Conservation (phyloP, 1,140 invertebrate species). For the Aleiodes sp. region DNA sequence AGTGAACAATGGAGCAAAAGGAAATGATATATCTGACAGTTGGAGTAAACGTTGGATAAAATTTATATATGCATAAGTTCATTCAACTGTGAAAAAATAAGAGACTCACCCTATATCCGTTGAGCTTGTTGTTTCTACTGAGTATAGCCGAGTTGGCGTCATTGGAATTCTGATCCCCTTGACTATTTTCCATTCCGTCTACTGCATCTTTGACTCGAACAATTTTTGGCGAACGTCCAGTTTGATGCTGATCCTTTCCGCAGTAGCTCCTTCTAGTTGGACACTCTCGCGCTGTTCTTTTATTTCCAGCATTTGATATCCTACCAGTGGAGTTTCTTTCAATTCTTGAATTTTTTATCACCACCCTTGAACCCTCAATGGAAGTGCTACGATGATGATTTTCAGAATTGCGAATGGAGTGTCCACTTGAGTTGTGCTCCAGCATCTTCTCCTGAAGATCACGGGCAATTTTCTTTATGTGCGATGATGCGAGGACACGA, state of each 20-base stretch:
- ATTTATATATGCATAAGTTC: neutral
- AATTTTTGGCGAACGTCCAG: constrained; percentile 31
- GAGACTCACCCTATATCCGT: constrained; percentile 47
- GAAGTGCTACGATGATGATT: neutral
- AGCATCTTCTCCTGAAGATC: constrained; percentile 46
- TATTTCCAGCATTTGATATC: constrained; percentile 22
- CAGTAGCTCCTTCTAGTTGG: constrained; percentile 18
- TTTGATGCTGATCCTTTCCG: constrained; percentile 24
- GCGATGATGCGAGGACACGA: constrained; percentile 44
- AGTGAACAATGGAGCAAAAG: constrained; percentile 19
- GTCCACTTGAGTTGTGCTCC: constrained; percentile 28
- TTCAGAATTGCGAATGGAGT: neutral
- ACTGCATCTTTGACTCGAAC: constrained; percentile 31
- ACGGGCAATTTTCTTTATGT: constrained; percentile 40
- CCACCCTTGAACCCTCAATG: neutral
- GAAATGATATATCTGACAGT: neutral
- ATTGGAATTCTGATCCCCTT: constrained; percentile 16
- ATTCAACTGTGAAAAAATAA: constrained; percentile 14
- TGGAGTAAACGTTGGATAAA: neutral
- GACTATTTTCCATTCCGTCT: constrained; percentile 24
- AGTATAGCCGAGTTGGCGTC: constrained; percentile 27
- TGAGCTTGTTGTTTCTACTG: constrained; percentile 43
- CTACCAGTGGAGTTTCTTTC: constrained; percentile 17
- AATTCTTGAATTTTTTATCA: constrained; percentile 6
- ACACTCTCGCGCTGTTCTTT: constrained; percentile 30